phyloP scores from a whole-genome alignment of 2,113 vertebrate species.

The Nannospalax galili region DNA sequence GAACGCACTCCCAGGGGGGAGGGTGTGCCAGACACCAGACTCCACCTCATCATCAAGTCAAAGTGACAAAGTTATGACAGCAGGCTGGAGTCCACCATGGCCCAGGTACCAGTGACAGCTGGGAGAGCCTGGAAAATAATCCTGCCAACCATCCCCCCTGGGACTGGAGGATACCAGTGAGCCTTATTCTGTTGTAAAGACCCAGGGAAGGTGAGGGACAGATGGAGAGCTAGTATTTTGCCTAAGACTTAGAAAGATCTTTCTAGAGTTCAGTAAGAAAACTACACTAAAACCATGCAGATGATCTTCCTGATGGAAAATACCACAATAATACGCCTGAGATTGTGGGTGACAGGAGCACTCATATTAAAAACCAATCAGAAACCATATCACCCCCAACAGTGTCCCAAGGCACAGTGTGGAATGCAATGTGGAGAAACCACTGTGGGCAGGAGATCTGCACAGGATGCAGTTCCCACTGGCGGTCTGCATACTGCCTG shows the following conservation, averaged over 20 bases:
- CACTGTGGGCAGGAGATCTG: background rate
- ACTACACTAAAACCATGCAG: background rate
- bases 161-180: background rate
- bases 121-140: background rate
- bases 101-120: background rate
- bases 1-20: background rate
- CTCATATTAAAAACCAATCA: background rate
- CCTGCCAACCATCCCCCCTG: accelerated
- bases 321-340: background rate
- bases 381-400: background rate
- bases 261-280: background rate
- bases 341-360: background rate
- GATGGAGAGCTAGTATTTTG: background rate
- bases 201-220: accelerated
- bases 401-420: background rate
- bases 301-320: background rate
- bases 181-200: background rate
- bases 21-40: background rate
- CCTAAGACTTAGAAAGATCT: background rate
- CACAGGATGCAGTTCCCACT: background rate
- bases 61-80: no score
- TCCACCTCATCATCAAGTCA: background rate
- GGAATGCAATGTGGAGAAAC: accelerated
- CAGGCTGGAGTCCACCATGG: no score
- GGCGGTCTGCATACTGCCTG: accelerated